Base-by-base conservation (phyloP, 2,888 invertebrate species). In the Scaptomyza flava region DNA sequence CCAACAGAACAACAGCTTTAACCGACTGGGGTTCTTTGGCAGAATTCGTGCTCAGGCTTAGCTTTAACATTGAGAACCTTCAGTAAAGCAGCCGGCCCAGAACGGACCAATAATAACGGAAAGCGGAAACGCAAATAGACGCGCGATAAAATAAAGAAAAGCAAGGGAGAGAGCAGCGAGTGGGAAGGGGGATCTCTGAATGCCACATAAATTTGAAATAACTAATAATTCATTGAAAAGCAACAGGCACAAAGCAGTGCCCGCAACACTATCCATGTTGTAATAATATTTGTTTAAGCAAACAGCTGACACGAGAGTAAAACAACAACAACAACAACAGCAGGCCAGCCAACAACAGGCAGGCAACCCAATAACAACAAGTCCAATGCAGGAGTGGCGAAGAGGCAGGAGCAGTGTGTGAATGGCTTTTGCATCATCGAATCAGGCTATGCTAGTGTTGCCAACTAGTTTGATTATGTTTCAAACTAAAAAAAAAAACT, bases 41-140 rank as follows among this genome's bases (percentile, higher is more conserved):
- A 38, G 57, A 67, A 60, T 54, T 74, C 67, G 60, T 59, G 67
- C 58, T 46, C 46, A 51, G 64, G 71, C 34, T 38, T 52, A 42
- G 47, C 63, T 70, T 56, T 56, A 63, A 56, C 79, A 66, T 73
- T 74, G 47, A 70, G 64, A 63, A 81, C 72, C 51, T 63, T 27
- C 38, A 27, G 59, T 62, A 68, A 57, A 60, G 70, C 65, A 68
- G 66, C 51, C 70, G 70, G 51, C 70, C 68, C 68, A 45, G 62
- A 63, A 50, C 57, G 50, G 50, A 53, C 63, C 72, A 81, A 70
- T 68, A 70, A 73, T 66, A 63, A 81, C 79, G 81, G 69, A 83
- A 74, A 84, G 73, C 84, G 84, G 87, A 84, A 86, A 84, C 81
- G 77, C 77, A 86, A 84, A 83, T 86, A 86, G 85, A 72, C 72